These are phyloP conservation scores for Eidolon helvum DNA, from an alignment of 2,113 vertebrate genomes.

Conservation along the genomic window DNA sequence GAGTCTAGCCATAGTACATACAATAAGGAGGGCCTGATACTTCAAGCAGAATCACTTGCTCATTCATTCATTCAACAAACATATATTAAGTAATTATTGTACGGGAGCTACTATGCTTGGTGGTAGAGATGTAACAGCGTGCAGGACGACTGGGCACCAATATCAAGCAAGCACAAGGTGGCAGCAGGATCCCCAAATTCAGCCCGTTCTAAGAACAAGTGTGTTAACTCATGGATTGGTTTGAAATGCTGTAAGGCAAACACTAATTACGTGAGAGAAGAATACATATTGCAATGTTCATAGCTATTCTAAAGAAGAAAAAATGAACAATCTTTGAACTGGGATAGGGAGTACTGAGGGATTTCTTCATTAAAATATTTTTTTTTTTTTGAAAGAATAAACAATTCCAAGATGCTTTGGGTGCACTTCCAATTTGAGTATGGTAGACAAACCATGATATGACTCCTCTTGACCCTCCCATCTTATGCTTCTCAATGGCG, in stretches of 20 bases:
- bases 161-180: constrained; percentile 57
- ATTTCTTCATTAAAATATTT: not conserved
- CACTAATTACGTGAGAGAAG: not conserved
- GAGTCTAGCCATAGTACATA: not conserved
- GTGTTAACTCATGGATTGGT: not conserved
- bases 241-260: not conserved
- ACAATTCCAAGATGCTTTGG: not conserved
- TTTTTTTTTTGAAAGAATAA: not conserved
- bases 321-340: not conserved
- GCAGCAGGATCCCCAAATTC: constrained; percentile 54
- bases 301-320: not conserved
- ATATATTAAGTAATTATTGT: not conserved
- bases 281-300: not conserved
- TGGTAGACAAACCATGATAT: not conserved
- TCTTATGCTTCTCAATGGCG: not conserved
- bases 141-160: not conserved
- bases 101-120: not conserved
- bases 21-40: not conserved
- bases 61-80: not conserved
- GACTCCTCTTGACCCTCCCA: not conserved
- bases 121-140: rapidly evolving
- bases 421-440: not conserved
- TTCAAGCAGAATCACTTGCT: not conserved
- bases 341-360: not conserved
- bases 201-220: not conserved